Evolutionary conservation across 1,140 invertebrate species (phyloP), one percentile per base, ranked within the genome.

Genomic region (Bacillus rossius): DNA sequence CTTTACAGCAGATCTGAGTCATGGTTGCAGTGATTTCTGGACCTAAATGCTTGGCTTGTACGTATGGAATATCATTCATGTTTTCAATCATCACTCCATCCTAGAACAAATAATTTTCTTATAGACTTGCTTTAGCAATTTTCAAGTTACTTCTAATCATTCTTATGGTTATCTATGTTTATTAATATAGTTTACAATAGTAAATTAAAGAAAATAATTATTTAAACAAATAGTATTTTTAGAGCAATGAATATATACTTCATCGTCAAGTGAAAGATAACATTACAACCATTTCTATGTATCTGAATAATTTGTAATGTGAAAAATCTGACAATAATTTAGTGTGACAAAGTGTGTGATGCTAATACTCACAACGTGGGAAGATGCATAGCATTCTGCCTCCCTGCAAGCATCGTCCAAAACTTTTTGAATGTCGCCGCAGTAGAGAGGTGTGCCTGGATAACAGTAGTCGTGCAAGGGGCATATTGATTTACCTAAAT

Each of bases 41-140:
- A 7, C 82, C 81, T 42, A 87, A 68, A 26, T 81, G 60, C 37
- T 72, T 68, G 1, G 76, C 66, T 59, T 78, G 76, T 1, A 87
- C 62, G 65, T 94, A 94, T 0, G 91, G 92, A 14, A 91, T 67
- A 69, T 94, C 92, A 69, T 91, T 81, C 91, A 93, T 94, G 68
- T 94, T 94, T 74, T 94, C 92, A 2, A 94, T 70, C 10, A 93
- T 68, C 2, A 94, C 71, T 17, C 79, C 87, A 75, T 92, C 87
- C 89, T 91, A 54, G 20, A 63, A 58, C 40, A 62, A 43, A 61
- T 57, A 61, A 59, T n/a, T n/a, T n/a, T n/a, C n/a, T n/a, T n/a
- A n/a, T n/a, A n/a, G n/a, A n/a, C n/a, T n/a, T n/a, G n/a, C n/a
- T n/a, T n/a, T n/a, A n/a, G n/a, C n/a, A n/a, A n/a, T n/a, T n/a